Evolutionary conservation across 2,888 invertebrate genomes (phyloP).

Genomic region (Thymelicus sylvestris): DNA sequence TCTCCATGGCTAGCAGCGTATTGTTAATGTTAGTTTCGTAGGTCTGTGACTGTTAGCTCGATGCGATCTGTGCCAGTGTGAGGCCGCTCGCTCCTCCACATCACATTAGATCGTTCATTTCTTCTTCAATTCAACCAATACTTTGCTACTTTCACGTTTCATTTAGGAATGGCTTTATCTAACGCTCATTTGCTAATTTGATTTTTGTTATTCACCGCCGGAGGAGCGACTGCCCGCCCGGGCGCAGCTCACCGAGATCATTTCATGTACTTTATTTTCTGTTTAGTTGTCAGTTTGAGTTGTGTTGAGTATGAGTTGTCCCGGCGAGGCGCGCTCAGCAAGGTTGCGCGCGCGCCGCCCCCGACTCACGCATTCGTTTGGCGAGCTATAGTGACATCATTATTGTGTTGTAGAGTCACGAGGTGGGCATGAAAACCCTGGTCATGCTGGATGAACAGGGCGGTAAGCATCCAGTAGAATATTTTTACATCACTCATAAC

Average conservation of each 20-base stretch:
- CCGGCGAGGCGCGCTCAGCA: constrained; percentile 56
- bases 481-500: constrained; percentile 80
- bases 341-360: constrained; percentile 55
- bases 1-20: constrained; percentile 81
- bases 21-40: constrained; percentile 79
- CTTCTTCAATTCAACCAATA: constrained; percentile 71
- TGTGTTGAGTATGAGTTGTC: constrained; percentile 70
- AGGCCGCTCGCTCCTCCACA: constrained; percentile 72
- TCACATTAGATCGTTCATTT: constrained; percentile 74
- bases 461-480: constrained; percentile 94
- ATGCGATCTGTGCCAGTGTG: constrained; percentile 73
- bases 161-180: constrained; percentile 82
- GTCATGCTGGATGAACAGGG: constrained; percentile 99
- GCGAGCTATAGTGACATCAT: constrained; percentile 85
- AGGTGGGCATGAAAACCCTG: constrained; percentile 99
- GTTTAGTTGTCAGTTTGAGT: constrained; percentile 76
- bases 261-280: constrained; percentile 70
- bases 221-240: constrained; percentile 54
- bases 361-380: constrained; percentile 74
- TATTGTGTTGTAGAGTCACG: constrained; percentile 97
- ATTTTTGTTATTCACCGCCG: constrained; percentile 58
- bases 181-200: constrained; percentile 79
- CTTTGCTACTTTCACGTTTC: constrained; percentile 79
- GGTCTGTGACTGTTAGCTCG: constrained; percentile 79
- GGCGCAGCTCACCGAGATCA: constrained; percentile 59